A percentile compares a stretch with the other conserved stretches of the same genome.
Conservation (phyloP, 2,113 vertebrate genomes). For the Otus sunia region DNA sequence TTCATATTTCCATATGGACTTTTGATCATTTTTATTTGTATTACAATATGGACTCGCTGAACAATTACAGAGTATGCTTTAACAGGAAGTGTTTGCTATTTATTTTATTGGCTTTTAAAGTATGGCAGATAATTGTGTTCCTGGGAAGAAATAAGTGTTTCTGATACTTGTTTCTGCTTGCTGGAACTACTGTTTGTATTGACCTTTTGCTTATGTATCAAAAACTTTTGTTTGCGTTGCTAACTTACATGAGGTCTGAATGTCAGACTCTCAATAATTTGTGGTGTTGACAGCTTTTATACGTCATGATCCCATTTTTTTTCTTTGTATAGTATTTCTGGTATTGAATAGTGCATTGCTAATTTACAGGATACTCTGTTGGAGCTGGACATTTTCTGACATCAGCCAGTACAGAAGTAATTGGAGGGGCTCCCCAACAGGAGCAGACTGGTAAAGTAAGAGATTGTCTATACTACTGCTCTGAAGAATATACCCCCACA, state of each 20-base stretch:
- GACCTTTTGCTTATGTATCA: background rate
- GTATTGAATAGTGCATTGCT: background rate
- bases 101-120: background rate
- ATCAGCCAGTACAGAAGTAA: constrained; percentile 77
- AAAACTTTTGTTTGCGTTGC: background rate
- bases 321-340: background rate
- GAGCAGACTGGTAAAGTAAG: constrained; percentile 94
- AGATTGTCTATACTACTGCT: background rate
- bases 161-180: background rate
- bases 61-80: background rate
- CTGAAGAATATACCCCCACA: background rate
- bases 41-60: background rate
- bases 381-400: constrained; percentile 87
- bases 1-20: no score
- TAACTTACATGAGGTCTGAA: background rate
- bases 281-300: constrained; percentile 12
- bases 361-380: constrained; percentile 88
- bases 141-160: background rate
- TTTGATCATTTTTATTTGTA: background rate
- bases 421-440: constrained; percentile 92
- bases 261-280: background rate
- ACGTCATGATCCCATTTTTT: background rate
- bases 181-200: background rate
- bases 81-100: background rate
- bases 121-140: background rate